Evolutionary conservation across 2,113 vertebrate species (phyloP), one percentile per base, ranked within the genome.

Genomic region (Osmerus eperlanus): DNA sequence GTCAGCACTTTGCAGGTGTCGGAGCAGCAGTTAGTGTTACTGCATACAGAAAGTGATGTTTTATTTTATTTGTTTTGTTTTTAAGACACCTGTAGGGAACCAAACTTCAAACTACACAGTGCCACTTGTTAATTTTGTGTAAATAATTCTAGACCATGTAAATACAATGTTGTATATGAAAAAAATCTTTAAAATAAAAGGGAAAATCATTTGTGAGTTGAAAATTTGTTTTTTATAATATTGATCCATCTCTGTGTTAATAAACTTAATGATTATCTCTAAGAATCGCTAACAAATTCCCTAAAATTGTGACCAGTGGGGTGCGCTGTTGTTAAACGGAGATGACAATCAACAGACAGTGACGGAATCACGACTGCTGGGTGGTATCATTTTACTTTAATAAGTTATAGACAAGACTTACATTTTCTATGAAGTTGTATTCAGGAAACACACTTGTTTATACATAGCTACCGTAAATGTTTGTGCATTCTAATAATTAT

Each of bases 141-240:
- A 92, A 90, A 93, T 92, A 90, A 86, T 84, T 87, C 80, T 89
- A 88, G 86, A 91, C 82, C 81, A 66, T 92, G 91, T 92, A 92
- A 90, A 93, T 92, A 93, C 83, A 89, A 90, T 91, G 89, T 91
- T 92, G 90, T 92, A 92, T 91, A 92, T 93, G 89, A 91, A 92
- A 89, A 92, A 89, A 90, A 88, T 83, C 84, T 92, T 92, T 92
- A 89, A 91, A 92, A 91, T 91, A 90, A 92, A 92, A 91, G 82
- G 84, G 88, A 89, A 87, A 89, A 82, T 87, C 82, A 78, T 87
- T 88, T 89, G 86, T 88, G 86, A 86, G 84, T 83, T 85, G 41
- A 75, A 81, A 85, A 86, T 68, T 78, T 86, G 84, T 4, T 87
- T 86, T 60, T 19, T 63, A 19, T 67, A 21, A 63, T 7, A 18